Conservation (phyloP, 2,113 vertebrate species). For the Campylomormyrus tamandua region DNA sequence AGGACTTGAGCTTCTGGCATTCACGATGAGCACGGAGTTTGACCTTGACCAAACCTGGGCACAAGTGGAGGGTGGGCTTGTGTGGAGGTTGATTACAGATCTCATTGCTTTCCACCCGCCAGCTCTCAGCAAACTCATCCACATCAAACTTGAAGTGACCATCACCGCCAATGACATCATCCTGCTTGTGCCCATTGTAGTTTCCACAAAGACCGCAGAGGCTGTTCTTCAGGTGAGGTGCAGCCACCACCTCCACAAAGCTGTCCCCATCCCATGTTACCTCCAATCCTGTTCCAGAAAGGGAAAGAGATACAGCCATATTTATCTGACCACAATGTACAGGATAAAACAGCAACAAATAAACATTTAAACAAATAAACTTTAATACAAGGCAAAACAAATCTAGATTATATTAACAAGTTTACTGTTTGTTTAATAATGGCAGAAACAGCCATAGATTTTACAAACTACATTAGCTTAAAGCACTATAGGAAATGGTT, state of each 20-base stretch:
- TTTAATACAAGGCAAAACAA: not conserved
- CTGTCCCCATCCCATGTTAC: slow-evolving; percentile 99
- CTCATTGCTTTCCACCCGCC: slow-evolving; percentile 86
- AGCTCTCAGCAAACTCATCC: slow-evolving; percentile 92
- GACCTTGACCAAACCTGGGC: slow-evolving; percentile 79
- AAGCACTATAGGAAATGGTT: not conserved
- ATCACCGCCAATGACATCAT: slow-evolving; percentile 86
- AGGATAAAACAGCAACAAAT: not conserved
- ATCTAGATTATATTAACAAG: not conserved
- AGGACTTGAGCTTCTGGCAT: slow-evolving; percentile 89
- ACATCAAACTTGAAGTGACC: slow-evolving; percentile 93
- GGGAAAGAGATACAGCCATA: not conserved
- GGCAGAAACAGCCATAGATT: not conserved
- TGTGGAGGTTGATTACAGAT: slow-evolving; percentile 71
- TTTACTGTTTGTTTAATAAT: not conserved
- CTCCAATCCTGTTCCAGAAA: slow-evolving; percentile 71
- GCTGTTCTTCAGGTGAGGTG: slow-evolving; percentile 79
- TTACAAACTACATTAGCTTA: not conserved
- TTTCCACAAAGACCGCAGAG: slow-evolving; percentile 95
- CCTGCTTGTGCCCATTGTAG: slow-evolving; percentile 92
- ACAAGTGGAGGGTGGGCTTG: slow-evolving; percentile 72
- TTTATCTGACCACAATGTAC: not conserved
- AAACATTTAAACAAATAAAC: not conserved
- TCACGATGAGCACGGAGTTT: slow-evolving; percentile 88
- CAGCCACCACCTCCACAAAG: slow-evolving; percentile 92